These are phyloP conservation scores for Anagrus nilaparvatae DNA, from an alignment of 1,140 invertebrate species.

Conservation along the genomic window DNA sequence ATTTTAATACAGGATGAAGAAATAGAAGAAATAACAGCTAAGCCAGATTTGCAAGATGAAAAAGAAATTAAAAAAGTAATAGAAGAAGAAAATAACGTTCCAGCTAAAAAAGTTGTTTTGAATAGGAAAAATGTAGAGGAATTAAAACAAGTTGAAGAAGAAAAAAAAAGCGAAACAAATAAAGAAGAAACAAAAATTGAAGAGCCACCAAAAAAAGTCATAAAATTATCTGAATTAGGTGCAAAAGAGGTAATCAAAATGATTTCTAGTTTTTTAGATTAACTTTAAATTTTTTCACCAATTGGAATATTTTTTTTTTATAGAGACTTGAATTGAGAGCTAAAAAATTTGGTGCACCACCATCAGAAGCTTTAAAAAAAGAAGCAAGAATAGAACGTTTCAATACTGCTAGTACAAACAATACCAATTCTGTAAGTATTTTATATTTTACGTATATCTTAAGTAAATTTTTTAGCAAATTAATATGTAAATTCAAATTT, in stretches of 20 bases:
- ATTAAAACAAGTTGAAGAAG: conserved; percentile 30
- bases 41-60: conserved; percentile 33
- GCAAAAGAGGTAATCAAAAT: conserved; percentile 49
- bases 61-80: conserved; percentile 31
- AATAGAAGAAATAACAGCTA: conserved; percentile 34
- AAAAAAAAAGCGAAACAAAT: conserved; percentile 21
- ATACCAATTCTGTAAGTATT: conserved; percentile 22
- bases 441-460: conserved; percentile 2
- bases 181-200: conserved; percentile 20
- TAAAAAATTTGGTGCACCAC: conserved; percentile 64
- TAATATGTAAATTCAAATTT: conserved; percentile 10
- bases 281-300: background rate
- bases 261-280: conserved; percentile 5
- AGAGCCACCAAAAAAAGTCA: conserved; percentile 41
- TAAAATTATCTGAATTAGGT: conserved; percentile 52
- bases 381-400: conserved; percentile 58
- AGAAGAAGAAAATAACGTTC: conserved; percentile 27
- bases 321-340: conserved; percentile 62
- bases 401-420: conserved; percentile 20
- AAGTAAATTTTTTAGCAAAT: conserved; percentile 10
- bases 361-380: conserved; percentile 51
- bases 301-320: conserved; percentile 20
- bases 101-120: conserved; percentile 51
- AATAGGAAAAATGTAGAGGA: conserved; percentile 53
- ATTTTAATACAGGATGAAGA: conserved; percentile 34